Percentiles rank a stretch among this genome's conserved stretches.
These are phyloP conservation scores for Bombus balteatus DNA, from an alignment of 1,140 invertebrate species.

Conservation along the genomic window DNA sequence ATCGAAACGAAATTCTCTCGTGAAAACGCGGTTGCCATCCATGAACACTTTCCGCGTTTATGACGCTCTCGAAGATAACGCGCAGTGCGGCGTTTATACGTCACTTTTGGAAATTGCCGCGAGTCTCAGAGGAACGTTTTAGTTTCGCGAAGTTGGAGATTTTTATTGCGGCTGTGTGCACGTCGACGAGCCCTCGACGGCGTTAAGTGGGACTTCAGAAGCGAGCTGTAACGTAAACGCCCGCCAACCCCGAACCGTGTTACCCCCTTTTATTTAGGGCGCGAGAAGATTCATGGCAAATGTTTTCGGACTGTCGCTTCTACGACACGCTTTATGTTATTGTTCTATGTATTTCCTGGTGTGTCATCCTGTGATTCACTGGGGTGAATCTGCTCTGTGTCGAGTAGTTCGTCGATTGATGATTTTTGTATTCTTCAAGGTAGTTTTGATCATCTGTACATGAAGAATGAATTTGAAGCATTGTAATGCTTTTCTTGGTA, in stretches of 20 bases:
- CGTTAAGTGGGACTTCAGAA: not conserved
- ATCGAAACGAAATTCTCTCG: too few relatives aligned
- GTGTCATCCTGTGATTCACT: slow-evolving; percentile 21
- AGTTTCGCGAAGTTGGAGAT: slow-evolving; percentile 38
- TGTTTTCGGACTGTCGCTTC: not conserved
- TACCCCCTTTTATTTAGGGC: slow-evolving; percentile 21
- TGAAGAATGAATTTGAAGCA: too few relatives aligned
- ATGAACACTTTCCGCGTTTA: slow-evolving; percentile 6
- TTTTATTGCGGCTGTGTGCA: slow-evolving; percentile 22
- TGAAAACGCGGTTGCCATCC: not conserved
- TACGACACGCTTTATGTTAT: not conserved
- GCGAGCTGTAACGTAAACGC: not conserved
- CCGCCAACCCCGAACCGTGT: not conserved
- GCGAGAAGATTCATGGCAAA: slow-evolving; percentile 18
- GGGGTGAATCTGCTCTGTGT: not conserved
- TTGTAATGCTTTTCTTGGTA: not conserved
- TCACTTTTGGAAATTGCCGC: slow-evolving; percentile 25
- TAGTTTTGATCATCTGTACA: not conserved
- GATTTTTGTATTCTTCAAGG: not conserved
- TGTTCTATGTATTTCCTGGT: not conserved
- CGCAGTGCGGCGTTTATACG: not conserved
- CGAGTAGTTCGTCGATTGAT: not conserved
- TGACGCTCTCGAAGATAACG: not conserved
- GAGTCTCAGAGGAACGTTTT: slow-evolving; percentile 3
- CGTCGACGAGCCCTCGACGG: not conserved